Evolutionary conservation across 1,140 invertebrate species (phyloP).

Genomic region (Pseudomyrmex concolor): DNA sequence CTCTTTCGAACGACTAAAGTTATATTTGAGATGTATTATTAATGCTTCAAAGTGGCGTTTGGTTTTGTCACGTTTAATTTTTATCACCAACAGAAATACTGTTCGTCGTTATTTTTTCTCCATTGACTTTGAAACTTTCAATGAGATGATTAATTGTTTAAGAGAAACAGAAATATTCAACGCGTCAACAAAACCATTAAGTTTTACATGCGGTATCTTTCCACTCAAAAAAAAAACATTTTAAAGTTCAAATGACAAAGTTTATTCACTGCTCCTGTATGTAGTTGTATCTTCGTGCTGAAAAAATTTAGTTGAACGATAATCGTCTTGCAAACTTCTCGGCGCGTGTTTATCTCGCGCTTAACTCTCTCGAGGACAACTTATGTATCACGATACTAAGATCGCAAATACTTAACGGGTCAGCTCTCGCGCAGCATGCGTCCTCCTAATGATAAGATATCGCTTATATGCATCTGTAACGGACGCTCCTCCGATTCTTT

Average conservation of each 20-base stretch:
- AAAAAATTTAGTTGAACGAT: constrained; percentile 15
- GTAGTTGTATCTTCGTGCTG: no score
- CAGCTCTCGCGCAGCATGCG: not conserved
- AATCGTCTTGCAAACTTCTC: constrained; percentile 19
- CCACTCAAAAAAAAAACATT: no score
- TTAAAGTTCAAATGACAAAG: no score
- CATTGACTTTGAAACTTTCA: no score
- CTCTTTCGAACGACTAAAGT: not conserved
- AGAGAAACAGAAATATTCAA: no score
- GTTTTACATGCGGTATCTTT: no score
- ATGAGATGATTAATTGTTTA: no score
- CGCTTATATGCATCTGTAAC: constrained; percentile 14
- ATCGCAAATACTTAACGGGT: constrained; percentile 13
- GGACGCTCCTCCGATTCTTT: constrained; percentile 28
- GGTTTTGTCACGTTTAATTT: not conserved
- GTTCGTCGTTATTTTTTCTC: not conserved
- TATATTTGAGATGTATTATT: constrained; percentile 9
- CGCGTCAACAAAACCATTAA: no score
- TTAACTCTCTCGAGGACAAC: constrained; percentile 22
- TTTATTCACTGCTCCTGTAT: no score
- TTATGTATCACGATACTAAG: constrained; percentile 21
- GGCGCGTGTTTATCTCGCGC: constrained; percentile 7
- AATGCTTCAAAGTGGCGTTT: not conserved
- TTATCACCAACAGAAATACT: not conserved
- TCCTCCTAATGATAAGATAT: constrained; percentile 22